Evolutionary conservation across 2,888 invertebrate genomes (phyloP), one percentile per base, ranked within the genome.

Genomic region (Ochropleura leucogaster): DNA sequence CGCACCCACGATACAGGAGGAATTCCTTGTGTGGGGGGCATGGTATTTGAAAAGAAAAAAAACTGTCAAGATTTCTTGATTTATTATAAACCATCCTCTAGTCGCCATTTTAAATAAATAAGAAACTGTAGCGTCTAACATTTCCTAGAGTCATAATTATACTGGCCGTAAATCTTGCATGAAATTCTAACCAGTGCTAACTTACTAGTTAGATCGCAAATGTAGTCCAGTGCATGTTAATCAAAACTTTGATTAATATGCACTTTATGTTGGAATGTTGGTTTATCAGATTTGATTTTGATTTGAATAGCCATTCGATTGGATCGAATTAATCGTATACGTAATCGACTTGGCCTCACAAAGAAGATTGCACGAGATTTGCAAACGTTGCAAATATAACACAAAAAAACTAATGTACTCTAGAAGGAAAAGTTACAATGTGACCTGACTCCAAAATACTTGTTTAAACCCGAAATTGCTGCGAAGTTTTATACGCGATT

Each of bases 141-240:
- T 66, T 72, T 73, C 60, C 62, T n/a, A 47, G 66, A 82, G 55
- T 40, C 68, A 68, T 79, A 67, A 74, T 81, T 80, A 72, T 80
- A 80, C 67, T 44, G 42, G 67, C 64, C 20, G 74, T 83, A 85
- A 83, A 84, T 85, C 68, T 83, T 68, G 55, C 14, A 64, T 68
- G 70, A 69, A 60, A 79, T 70, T 74, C 60, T 74, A 76, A 60
- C 79, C 47, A 67, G 30, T 40, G 60, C 51, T 74, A 74, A 74
- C 53, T 68, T 81, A 68, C 46, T 74, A 53, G 66, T 67, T 67
- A 53, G 49, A 30, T 68, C 46, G 63, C 47, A 67, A 78, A 64
- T 51, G 51, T 68, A 47, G 42, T 64, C 53, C 14, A 64, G 20
- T 49, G 57, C 44, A 55, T 81, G 44, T 47, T 68, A 79, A 76